Base-by-base conservation (phyloP, 2,797 vertebrate species). In the Acomys russatus region DNA sequence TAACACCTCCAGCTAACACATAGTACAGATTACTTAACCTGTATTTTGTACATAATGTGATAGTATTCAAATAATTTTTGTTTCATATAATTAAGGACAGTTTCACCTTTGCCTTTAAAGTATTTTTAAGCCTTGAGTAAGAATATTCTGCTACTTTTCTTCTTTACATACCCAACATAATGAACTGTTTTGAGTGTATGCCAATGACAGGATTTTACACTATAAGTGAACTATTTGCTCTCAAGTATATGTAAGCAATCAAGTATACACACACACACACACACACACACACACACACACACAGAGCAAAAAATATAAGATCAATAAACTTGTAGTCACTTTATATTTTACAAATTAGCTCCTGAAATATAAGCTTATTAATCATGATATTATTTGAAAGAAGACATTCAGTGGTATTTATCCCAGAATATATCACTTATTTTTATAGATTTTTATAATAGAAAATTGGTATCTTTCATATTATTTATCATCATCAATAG, bases 321-420 rank as follows among this genome's bases (percentile, higher is more conserved):
- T 95, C 66, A 93, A 88, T 91, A 97, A 86, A 78, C 38, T 95
- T 95, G 92, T 38, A 95, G 54, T 86, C 78, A 92, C 63, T 91
- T 22, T 38, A 92, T 88, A 94, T 79, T 9, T 77, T 92, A 82
- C 90, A 96, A 94, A 90, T 97, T 91, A 86, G 70, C 66, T 74
- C 94, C 70, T 96, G 18, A 66, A 80, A 11, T 61, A 73, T 74
- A 94, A 94, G n/a, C 33, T 49, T 88, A 79, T 38, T 90, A 92
- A 64, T 86, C 56, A 92, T 71, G 35, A 85, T 15, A 87, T 56
- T 79, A 86, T 91, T 95, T 78, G 88, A 91, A 93, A 66, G 25
- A 68, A 68, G 11, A 70, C 14, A 94, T 76, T 90, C 64, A 92
- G 28, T 35, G 1, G 4, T 76, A 92, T 61, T 51, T 79, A 59